These are phyloP conservation scores for Sialis fuliginosa DNA, from an alignment of 2,888 invertebrate genomes.

Conservation along the genomic window DNA sequence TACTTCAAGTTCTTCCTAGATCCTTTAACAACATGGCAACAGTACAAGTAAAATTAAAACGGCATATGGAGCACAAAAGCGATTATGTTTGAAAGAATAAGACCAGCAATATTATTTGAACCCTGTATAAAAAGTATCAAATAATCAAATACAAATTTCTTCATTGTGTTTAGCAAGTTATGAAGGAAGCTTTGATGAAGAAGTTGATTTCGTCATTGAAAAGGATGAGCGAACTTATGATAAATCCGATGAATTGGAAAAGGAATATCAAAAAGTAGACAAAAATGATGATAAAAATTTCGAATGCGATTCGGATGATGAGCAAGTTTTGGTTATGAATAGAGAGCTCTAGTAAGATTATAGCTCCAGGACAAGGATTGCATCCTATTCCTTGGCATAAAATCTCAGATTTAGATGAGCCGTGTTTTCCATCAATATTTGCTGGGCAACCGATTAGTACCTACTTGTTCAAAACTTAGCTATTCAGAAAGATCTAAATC, in stretches of 20 bases:
- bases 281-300: constrained; percentile 2
- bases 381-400: constrained; percentile 12
- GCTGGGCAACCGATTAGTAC: constrained; percentile 7
- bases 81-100: constrained; percentile 15
- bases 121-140: constrained; percentile 10
- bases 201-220: constrained; percentile 10
- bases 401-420: constrained; percentile 11
- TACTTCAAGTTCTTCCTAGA: constrained; percentile 11
- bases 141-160: constrained; percentile 9
- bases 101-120: constrained; percentile 7
- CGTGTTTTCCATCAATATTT: constrained; percentile 13
- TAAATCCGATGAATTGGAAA: not conserved
- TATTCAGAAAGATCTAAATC: constrained; percentile 6
- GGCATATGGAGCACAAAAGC: constrained; percentile 13
- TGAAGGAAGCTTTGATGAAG: constrained; percentile 4
- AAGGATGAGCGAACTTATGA: constrained; percentile 5
- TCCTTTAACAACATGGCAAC: constrained; percentile 13
- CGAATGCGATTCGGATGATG: constrained; percentile 5
- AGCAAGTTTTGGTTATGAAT: constrained; percentile 11
- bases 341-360: constrained; percentile 6
- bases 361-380: constrained; percentile 14
- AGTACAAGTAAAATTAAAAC: constrained; percentile 15
- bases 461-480: not conserved
- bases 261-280: constrained; percentile 1
- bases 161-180: constrained; percentile 9